Evolutionary conservation across 2,888 invertebrate species (phyloP).

Genomic region (Ypsolopha scabrella): DNA sequence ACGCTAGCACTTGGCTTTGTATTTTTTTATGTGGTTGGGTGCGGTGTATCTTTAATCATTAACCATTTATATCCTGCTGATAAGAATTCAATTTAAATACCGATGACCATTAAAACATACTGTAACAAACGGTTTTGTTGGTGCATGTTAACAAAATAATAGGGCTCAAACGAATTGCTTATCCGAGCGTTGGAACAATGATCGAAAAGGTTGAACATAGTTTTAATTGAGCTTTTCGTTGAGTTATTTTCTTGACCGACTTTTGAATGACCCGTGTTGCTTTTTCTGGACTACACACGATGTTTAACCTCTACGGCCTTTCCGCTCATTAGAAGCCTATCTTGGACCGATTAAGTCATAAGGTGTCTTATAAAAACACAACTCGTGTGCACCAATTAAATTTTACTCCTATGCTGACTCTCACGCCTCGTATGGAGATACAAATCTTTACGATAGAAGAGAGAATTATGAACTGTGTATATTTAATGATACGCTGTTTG

Average conservation of each 20-base stretch:
- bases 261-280: background rate
- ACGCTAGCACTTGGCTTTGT: slow-evolving; percentile 23
- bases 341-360: slow-evolving; percentile 56
- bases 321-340: slow-evolving; percentile 63
- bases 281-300: slow-evolving; percentile 38
- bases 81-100: slow-evolving; percentile 19
- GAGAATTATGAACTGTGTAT: slow-evolving; percentile 12
- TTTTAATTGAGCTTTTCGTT: slow-evolving; percentile 12
- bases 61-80: slow-evolving; percentile 22
- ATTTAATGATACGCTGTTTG: slow-evolving; percentile 29
- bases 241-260: slow-evolving; percentile 6
- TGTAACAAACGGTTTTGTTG: too few species aligned
- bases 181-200: slow-evolving; percentile 19
- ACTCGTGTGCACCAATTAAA: slow-evolving; percentile 52
- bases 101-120: slow-evolving; percentile 11
- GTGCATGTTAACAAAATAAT: too few species aligned
- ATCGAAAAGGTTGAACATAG: slow-evolving; percentile 20
- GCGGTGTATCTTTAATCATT: slow-evolving; percentile 20
- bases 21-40: slow-evolving; percentile 16
- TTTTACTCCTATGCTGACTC: slow-evolving; percentile 44
- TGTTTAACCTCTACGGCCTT: slow-evolving; percentile 52
- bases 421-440: slow-evolving; percentile 45
- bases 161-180: too few species aligned
- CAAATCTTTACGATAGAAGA: slow-evolving; percentile 41
- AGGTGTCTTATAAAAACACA: slow-evolving; percentile 49